Base-by-base conservation (phyloP, 2,113 vertebrate species). In the Caloenas nicobarica region DNA sequence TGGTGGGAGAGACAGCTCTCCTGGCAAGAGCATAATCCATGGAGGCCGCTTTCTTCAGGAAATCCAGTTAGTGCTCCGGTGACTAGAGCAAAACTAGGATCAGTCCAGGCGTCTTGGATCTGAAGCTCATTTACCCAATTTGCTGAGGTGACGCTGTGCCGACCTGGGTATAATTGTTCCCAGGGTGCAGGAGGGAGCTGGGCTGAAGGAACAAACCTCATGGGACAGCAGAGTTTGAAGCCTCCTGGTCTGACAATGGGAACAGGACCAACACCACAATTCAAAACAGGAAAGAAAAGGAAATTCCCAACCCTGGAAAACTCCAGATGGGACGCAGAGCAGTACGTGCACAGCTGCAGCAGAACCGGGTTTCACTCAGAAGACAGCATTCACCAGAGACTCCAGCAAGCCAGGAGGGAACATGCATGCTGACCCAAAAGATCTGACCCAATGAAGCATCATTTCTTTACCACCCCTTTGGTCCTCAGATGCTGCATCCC, bases 381-480 rank as follows among this genome's bases (percentile, higher is more conserved):
- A 69, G 64, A 15, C 44, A 73, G 46, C 13, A 56, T 12, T 25
- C 17, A 36, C 24, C 44, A 53, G 15, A 38, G 54, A 7, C 21
- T 85, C 36, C 61, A 62, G 12, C 58, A 36, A 56, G 25, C 16
- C 82, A 44, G 53, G 31, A 61, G 11, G 58, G 28, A 38, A 70
- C 34, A 46, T 28, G n/a, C 0, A 0, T 0, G 9, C 21, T 81
- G 72, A 44, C 18, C 36, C 57, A 42, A 44, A 51, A 36, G 22
- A 68, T 9, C 7, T 38, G 64, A 77, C 40, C n/a, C 68, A 42
- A 29, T 5, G 28, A 81, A 77, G 44, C 33, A 15, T 8, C 11
- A 13, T 48, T 69, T 56, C 42, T 42, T 21, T 36, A n/a, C 62
- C 38, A 65, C 5, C 33, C 26, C 57, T 72, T 33, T 14, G 26